Conservation (phyloP, 2,888 invertebrate genomes). For the Drosophila birchii region DNA sequence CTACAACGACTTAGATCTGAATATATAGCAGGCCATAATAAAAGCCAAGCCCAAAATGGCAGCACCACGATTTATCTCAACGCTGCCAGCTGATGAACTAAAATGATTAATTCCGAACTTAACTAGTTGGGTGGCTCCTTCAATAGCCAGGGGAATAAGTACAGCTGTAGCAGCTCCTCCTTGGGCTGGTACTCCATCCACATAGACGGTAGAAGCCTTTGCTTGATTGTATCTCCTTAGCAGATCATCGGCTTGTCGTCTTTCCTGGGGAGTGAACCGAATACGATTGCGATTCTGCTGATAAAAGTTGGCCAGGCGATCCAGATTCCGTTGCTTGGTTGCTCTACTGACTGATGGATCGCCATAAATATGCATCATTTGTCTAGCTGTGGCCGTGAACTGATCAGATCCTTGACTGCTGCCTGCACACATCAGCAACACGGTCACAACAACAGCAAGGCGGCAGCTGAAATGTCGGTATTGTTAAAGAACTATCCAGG, state of each 20-base stretch:
- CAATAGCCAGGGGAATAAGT: not conserved
- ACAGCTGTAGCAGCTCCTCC: not conserved
- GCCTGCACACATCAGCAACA: not conserved
- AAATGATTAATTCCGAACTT: not conserved
- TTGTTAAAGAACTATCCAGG: not conserved
- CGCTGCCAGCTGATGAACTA: not conserved
- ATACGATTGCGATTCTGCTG: not conserved
- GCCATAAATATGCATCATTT: not conserved
- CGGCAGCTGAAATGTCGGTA: not conserved
- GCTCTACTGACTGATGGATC: not conserved
- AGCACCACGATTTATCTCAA: not conserved
- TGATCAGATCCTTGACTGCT: not conserved
- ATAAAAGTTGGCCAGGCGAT: not conserved
- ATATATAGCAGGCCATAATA: not conserved
- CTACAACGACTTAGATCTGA: slow-evolving; percentile 4
- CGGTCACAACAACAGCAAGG: not conserved
- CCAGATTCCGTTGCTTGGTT: not conserved
- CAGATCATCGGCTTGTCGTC: not conserved
- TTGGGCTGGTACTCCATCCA: not conserved
- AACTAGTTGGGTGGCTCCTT: not conserved
- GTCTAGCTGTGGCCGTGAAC: not conserved
- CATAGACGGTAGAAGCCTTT: not conserved
- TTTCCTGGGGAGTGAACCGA: not conserved
- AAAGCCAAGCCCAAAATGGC: not conserved
- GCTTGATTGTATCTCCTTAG: not conserved